Percentiles rank a stretch among this genome's conserved stretches.
Conservation (phyloP, 2,888 invertebrate species). For the Orthosia gracilis region DNA sequence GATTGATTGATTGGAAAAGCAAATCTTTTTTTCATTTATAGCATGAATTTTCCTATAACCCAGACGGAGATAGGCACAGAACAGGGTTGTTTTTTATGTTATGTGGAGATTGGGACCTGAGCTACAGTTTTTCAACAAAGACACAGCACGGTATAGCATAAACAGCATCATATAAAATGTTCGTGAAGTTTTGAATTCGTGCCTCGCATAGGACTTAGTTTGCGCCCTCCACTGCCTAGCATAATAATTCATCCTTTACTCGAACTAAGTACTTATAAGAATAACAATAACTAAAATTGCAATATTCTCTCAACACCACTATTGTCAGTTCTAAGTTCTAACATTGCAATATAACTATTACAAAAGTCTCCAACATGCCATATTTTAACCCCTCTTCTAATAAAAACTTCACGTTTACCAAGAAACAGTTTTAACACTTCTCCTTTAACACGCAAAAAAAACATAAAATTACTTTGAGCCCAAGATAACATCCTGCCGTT, state of each 20-base stretch:
- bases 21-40: neutral
- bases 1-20: neutral
- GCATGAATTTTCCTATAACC: neutral
- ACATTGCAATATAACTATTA: slow-evolving; percentile 7
- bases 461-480: slow-evolving; percentile 13
- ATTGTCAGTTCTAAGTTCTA: neutral
- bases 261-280: too few species aligned
- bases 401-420: slow-evolving; percentile 38
- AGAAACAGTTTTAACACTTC: slow-evolving; percentile 49
- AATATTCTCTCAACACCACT: neutral
- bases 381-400: slow-evolving; percentile 2
- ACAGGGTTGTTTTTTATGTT: too few species aligned
- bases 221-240: too few species aligned
- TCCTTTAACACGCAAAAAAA: slow-evolving; percentile 35
- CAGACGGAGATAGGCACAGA: neutral
- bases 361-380: neutral
- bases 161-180: too few species aligned
- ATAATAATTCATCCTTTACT: too few species aligned
- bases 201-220: too few species aligned
- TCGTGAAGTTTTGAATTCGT: too few species aligned
- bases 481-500: slow-evolving; percentile 58
- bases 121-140: too few species aligned
- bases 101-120: too few species aligned
- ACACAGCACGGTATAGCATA: too few species aligned
- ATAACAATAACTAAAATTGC: neutral